Evolutionary conservation across 2,888 invertebrate species (phyloP).

Genomic region (Xestia c-nigrum): DNA sequence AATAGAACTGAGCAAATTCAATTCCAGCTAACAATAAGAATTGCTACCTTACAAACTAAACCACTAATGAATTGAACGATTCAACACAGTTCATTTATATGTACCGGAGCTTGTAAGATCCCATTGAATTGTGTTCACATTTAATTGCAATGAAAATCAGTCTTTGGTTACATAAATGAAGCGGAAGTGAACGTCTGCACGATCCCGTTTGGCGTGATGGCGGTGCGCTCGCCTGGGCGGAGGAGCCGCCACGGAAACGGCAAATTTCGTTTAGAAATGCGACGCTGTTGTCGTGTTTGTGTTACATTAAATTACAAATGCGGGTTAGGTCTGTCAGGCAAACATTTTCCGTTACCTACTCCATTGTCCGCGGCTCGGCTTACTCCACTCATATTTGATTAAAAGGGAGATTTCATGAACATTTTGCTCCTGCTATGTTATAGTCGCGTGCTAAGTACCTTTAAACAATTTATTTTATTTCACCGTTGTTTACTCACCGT

Average conservation of each 20-base stretch:
- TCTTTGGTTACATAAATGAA: conserved; percentile 67
- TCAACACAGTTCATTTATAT: conserved; percentile 34
- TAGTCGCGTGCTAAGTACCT: conserved; percentile 51
- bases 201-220: conserved; percentile 42
- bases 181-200: conserved; percentile 64
- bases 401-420: conserved; percentile 72
- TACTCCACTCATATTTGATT: conserved; percentile 75
- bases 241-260: conserved; percentile 70
- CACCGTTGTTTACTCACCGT: conserved; percentile 21
- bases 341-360: conserved; percentile 79
- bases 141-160: conserved; percentile 70
- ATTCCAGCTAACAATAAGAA: conserved; percentile 11
- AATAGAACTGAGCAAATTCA: background rate
- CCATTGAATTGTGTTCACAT: conserved; percentile 61
- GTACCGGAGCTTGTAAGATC: conserved; percentile 27
- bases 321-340: conserved; percentile 79
- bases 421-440: conserved; percentile 58
- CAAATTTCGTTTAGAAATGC: conserved; percentile 78
- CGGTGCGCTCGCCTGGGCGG: conserved; percentile 53
- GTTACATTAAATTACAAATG: conserved; percentile 82
- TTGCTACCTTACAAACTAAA: conserved; percentile 18
- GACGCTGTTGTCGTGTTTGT: conserved; percentile 82
- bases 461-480: conserved; percentile 58
- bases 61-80: conserved; percentile 44
- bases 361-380: conserved; percentile 74